Base-by-base conservation (phyloP, 2,797 vertebrate species). In the Schizothorax lantsangensis region DNA sequence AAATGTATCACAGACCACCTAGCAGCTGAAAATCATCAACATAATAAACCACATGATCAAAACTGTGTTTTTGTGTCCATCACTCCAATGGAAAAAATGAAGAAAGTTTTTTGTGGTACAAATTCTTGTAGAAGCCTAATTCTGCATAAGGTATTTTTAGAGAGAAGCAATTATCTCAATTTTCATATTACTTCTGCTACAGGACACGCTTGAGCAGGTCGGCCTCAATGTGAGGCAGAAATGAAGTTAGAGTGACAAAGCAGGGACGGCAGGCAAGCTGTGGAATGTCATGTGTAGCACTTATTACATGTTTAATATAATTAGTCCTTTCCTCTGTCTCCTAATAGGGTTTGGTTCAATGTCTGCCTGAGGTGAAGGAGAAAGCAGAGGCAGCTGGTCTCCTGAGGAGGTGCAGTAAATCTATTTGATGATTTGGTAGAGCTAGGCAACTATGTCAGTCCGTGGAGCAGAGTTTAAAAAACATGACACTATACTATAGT, bases 71-170 rank as follows among this genome's bases (percentile, higher is more conserved):
- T 64, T 57, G 26, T 68, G 72, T 81, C 69, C 57, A 62, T 84
- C 40, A 80, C 17, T 80, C 47, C 49, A 75, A n/a, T 72, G 8
- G 36, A 38, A 12, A 36, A 54, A 72, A 40, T 62, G 8, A 45
- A 64, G 43, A 8, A 69, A 9, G 6, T 77, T 75, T 83, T 79
- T 17, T 54, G n/a, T n/a, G 80, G 45, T 66, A 79, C n/a, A 40
- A 54, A 68, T 78, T 54, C 30, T 72, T 36, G 57, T 21, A 73
- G 8, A 47, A 84, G 89, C 84, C 79, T 92, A 90, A 92, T 91
- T 89, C 62, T 81, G 78, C 45, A 83, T 47, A 30, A 52, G 66
- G 80, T 94, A 95, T 95, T 95, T 96, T 95, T 93, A 94, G 93
- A 91, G 75, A 36, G 88, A 89, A 89, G 88, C 90, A 92, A 93